These are phyloP conservation scores for Eulemur rubriventer DNA, from an alignment of 2,797 vertebrate genomes.

Conservation along the genomic window DNA sequence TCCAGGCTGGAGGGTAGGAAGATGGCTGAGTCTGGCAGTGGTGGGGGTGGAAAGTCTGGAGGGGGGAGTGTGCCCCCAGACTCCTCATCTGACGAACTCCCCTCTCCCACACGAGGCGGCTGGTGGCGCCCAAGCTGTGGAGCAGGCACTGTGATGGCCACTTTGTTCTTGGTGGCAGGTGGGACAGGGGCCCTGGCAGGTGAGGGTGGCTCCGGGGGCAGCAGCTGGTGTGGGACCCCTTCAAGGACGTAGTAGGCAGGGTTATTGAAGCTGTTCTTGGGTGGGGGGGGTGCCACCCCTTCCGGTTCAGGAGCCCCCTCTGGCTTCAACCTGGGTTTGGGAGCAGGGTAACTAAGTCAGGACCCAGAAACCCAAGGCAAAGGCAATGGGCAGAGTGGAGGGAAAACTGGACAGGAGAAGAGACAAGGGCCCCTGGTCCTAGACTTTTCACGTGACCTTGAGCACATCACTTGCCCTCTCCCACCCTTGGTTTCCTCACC, in stretches of 20 bases:
- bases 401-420: background rate
- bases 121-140: slow-evolving; percentile 71
- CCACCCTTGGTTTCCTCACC: background rate
- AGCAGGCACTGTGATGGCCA: slow-evolving; percentile 80
- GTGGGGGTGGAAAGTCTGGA: slow-evolving; percentile 95
- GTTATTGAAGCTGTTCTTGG: slow-evolving; percentile 98
- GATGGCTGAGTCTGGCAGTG: slow-evolving; percentile 90
- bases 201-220: slow-evolving; percentile 85
- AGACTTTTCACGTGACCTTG: background rate
- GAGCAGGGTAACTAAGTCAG: slow-evolving; percentile 39
- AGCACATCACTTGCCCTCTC: background rate
- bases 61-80: slow-evolving; percentile 91
- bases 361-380: background rate
- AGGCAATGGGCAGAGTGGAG: background rate
- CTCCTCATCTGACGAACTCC: slow-evolving; percentile 91
- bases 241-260: slow-evolving; percentile 98
- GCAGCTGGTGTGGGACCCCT: slow-evolving; percentile 94
- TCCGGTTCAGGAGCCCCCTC: slow-evolving; percentile 87
- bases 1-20: slow-evolving; percentile 84
- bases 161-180: slow-evolving; percentile 88
- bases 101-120: slow-evolving; percentile 85
- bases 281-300: slow-evolving; percentile 72
- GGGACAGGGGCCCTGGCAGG: slow-evolving; percentile 75
- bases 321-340: slow-evolving; percentile 86
- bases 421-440: background rate